Evolutionary conservation across 2,113 vertebrate species (phyloP).

Genomic region (Paedocypris sp.): DNA sequence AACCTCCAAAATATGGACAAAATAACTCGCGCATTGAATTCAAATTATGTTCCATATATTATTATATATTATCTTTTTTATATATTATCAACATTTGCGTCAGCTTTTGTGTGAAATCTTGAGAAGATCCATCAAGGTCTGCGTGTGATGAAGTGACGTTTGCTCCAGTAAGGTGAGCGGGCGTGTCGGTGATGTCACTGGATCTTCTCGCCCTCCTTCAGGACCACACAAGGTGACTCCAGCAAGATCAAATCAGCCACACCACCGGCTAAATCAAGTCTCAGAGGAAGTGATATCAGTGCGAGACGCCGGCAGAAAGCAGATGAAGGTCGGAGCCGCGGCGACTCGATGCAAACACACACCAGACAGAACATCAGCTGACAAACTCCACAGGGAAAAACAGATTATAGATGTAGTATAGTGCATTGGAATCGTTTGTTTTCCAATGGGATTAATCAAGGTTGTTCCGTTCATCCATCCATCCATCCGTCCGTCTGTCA

Average conservation of each 20-base stretch:
- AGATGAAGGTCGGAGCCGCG: conserved; percentile 15
- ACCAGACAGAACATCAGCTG: too few relatives aligned
- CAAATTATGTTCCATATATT: too few relatives aligned
- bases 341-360: background rate
- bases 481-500: too few relatives aligned
- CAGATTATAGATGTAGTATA: too few relatives aligned
- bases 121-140: background rate
- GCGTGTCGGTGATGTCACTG: conserved; percentile 23
- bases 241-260: conserved; percentile 12
- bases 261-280: conserved; percentile 10
- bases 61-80: background rate
- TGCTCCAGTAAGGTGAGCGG: conserved; percentile 11
- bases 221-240: conserved; percentile 34
- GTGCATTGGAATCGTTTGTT: too few relatives aligned
- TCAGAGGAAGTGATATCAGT: conserved; percentile 20
- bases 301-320: background rate
- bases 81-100: too few relatives aligned
- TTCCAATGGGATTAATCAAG: too few relatives aligned
- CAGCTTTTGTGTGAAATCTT: background rate
- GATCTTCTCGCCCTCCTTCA: background rate
- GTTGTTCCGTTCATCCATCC: too few relatives aligned
- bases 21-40: too few relatives aligned
- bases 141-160: background rate
- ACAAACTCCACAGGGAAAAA: too few relatives aligned
- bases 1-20: too few relatives aligned